phyloP scores from a whole-genome alignment of 2,888 invertebrate genomes.

The Nephrocerus scutellatus region DNA sequence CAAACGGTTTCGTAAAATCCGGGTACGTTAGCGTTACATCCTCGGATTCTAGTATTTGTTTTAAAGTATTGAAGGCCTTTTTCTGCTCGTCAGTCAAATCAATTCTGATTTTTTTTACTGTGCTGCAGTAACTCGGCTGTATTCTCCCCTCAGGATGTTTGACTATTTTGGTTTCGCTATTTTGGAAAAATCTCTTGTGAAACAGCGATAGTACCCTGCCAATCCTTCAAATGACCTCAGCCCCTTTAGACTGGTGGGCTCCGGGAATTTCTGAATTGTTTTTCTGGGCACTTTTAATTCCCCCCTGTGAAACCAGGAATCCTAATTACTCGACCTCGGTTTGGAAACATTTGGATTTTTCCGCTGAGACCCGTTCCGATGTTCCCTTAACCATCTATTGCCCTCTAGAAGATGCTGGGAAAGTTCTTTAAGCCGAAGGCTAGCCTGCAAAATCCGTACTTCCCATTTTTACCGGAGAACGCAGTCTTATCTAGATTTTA shows the following conservation, averaged over 20 bases:
- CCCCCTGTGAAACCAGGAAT: conserved; percentile 26
- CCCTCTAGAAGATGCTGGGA: conserved; percentile 10
- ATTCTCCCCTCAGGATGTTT: conserved; percentile 15
- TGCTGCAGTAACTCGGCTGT: conserved; percentile 9
- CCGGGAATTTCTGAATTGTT: conserved; percentile 9
- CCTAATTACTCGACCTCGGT: conserved; percentile 33
- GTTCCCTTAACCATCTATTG: conserved; percentile 9
- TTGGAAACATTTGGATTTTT: conserved; percentile 25
- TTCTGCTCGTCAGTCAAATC: conserved; percentile 9
- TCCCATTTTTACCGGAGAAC: conserved; percentile 1
- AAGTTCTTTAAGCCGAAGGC: conserved; percentile 6
- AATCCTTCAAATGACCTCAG: conserved; percentile 11
- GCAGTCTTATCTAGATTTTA: conserved; percentile 6
- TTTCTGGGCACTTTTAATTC: conserved; percentile 13
- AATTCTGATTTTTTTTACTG: conserved; percentile 13
- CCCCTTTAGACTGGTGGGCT: conserved; percentile 7
- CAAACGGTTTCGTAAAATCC: conserved; percentile 12
- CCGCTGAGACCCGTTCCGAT: conserved; percentile 10
- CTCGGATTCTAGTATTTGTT: conserved; percentile 13
- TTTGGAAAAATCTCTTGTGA: conserved; percentile 15
- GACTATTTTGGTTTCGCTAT: conserved; percentile 18
- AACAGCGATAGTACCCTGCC: conserved; percentile 15
- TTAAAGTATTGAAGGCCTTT: conserved; percentile 17
- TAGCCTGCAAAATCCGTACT: conserved; percentile 5
- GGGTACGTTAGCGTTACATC: conserved; percentile 15